These are phyloP conservation scores for Limanda limanda DNA, from an alignment of 2,113 vertebrate species.

Conservation along the genomic window DNA sequence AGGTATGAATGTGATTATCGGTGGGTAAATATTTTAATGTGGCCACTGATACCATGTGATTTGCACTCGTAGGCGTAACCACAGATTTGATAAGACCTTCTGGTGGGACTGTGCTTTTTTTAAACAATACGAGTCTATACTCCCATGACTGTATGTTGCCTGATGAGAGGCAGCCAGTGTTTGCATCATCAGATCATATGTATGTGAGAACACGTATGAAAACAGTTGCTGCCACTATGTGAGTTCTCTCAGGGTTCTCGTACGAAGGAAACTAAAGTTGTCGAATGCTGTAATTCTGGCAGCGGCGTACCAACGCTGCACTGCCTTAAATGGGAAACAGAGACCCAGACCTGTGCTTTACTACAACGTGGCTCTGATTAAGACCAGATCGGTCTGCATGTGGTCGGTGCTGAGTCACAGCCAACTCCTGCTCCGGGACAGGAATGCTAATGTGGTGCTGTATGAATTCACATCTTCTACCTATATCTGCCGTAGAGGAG, in stretches of 20 bases:
- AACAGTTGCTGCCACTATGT: slow-evolving; percentile 32
- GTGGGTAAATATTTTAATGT: slow-evolving; percentile 64
- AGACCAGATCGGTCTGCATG: slow-evolving; percentile 77
- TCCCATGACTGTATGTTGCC: background rate
- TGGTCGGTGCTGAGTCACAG: slow-evolving; percentile 64
- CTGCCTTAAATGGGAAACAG: slow-evolving; percentile 85
- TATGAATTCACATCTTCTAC: slow-evolving; percentile 54
- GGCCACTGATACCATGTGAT: slow-evolving; percentile 27
- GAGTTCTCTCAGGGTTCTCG: slow-evolving; percentile 68
- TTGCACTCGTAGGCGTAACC: slow-evolving; percentile 12
- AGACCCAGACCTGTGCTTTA: slow-evolving; percentile 75
- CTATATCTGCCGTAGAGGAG: slow-evolving; percentile 13
- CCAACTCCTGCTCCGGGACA: slow-evolving; percentile 69
- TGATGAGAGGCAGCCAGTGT: background rate
- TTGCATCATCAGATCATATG: background rate
- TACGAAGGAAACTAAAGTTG: slow-evolving; percentile 65
- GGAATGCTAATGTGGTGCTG: slow-evolving; percentile 57
- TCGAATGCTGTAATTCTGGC: slow-evolving; percentile 70
- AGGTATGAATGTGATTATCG: slow-evolving; percentile 55
- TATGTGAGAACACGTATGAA: slow-evolving; percentile 21
- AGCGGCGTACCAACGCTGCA: slow-evolving; percentile 66
- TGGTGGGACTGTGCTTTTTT: background rate
- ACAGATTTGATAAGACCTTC: slow-evolving; percentile 27
- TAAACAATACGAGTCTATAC: background rate
- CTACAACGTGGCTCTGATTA: slow-evolving; percentile 82